These are phyloP conservation scores for Macrochelys suwanniensis DNA, from an alignment of 2,797 vertebrate genomes.

Conservation along the genomic window DNA sequence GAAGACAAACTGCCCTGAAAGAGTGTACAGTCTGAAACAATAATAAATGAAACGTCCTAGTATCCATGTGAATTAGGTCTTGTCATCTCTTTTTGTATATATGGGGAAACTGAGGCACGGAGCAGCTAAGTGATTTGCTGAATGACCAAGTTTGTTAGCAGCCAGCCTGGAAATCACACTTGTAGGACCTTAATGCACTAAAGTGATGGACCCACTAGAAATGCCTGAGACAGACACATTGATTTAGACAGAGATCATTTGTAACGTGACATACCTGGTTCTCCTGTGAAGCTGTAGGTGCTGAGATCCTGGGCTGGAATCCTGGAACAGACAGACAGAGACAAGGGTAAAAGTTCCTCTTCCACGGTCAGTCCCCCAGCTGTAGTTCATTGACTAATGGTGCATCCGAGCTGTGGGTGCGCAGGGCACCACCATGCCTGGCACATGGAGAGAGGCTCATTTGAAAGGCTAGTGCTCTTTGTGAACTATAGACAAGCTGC, in stretches of 20 bases:
- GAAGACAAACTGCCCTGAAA: neutral
- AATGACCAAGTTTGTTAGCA: neutral
- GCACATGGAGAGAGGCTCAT: neutral
- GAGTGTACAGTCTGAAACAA: neutral
- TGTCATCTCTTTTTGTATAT: neutral
- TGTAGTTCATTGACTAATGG: neutral
- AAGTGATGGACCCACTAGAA: neutral
- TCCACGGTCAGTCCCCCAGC: rapidly evolving
- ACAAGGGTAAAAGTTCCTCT: neutral
- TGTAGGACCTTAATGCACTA: neutral
- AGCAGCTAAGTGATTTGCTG: neutral
- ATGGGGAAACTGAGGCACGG: neutral
- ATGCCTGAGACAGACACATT: neutral
- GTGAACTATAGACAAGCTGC: neutral
- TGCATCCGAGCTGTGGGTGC: neutral
- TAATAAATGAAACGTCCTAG: neutral
- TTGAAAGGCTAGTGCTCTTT: neutral
- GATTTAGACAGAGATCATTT: neutral
- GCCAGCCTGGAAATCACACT: neutral
- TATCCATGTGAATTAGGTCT: neutral
- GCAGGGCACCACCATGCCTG: neutral
- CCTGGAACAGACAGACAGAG: neutral
- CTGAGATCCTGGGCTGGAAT: no score
- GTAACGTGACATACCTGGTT: neutral
- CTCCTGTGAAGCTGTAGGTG: rapidly evolving